Conservation (phyloP, 2,888 invertebrate genomes). For the Lasioglossum vierecki region DNA sequence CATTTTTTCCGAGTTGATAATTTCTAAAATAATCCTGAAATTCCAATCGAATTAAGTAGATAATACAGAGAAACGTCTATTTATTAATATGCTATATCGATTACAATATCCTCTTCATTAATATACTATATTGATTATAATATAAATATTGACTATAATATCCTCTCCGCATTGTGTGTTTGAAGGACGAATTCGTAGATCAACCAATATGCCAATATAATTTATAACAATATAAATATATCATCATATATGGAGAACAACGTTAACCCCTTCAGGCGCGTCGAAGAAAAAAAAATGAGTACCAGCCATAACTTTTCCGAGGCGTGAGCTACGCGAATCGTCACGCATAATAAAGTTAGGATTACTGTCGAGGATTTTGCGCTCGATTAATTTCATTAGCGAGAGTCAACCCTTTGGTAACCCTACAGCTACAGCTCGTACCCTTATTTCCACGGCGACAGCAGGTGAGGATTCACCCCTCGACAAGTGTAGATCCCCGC, state of each 20-base stretch:
- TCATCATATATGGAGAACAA: neutral
- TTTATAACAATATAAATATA: too few relatives aligned
- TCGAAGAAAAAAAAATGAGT: neutral
- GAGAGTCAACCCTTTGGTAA: slow-evolving; percentile 35
- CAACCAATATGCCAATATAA: too few relatives aligned
- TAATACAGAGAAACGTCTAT: too few relatives aligned
- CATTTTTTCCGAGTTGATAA: too few relatives aligned
- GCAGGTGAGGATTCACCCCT: slow-evolving; percentile 71
- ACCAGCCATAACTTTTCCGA: neutral
- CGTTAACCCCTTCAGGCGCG: neutral
- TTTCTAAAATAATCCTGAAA: neutral
- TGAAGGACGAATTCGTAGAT: neutral
- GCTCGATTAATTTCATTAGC: slow-evolving; percentile 49
- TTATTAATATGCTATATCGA: too few relatives aligned
- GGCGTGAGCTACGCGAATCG: neutral
- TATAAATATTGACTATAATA: too few relatives aligned
- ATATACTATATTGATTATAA: too few relatives aligned
- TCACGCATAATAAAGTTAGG: slow-evolving; percentile 25
- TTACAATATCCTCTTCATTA: too few relatives aligned
- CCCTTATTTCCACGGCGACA: slow-evolving; percentile 53
- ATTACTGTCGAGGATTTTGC: slow-evolving; percentile 28
- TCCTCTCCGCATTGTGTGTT: neutral
- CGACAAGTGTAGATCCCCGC: slow-evolving; percentile 43
- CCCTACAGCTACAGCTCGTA: slow-evolving; percentile 4
- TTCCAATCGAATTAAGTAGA: too few relatives aligned